Evolutionary conservation across 23 tunicate genomes (phyloP).

Genomic region (Halocynthia aurantium): DNA sequence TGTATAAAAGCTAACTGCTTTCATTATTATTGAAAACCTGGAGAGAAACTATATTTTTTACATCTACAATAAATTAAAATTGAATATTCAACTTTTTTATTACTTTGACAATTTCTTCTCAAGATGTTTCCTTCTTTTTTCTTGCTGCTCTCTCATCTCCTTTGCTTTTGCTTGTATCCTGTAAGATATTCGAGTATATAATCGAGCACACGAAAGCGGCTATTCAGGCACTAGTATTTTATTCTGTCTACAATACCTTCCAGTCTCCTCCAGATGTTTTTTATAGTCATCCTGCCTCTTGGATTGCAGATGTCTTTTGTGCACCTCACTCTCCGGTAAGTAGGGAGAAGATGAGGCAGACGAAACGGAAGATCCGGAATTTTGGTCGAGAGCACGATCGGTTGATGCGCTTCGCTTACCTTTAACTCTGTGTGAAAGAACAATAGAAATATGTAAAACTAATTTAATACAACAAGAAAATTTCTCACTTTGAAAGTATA

Average conservation of each 20-base stretch:
- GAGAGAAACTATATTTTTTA: too few relatives aligned
- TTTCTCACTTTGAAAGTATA: too few relatives aligned
- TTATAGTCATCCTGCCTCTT: slow-evolving; percentile 49
- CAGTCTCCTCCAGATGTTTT: slow-evolving; percentile 64
- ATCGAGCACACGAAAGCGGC: neutral
- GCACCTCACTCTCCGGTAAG: slow-evolving; percentile 51
- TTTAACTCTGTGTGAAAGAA: too few relatives aligned
- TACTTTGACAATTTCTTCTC: neutral
- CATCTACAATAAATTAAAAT: too few relatives aligned
- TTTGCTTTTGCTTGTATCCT: slow-evolving; percentile 61
- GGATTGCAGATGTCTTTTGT: slow-evolving; percentile 52
- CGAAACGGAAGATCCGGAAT: slow-evolving; percentile 6
- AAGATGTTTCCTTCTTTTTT: slow-evolving; percentile 8
- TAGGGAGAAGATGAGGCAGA: slow-evolving; percentile 16
- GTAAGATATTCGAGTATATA: neutral
- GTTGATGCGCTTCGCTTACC: slow-evolving; percentile 16
- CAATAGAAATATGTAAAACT: too few relatives aligned
- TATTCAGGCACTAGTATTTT: neutral
- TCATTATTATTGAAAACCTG: too few relatives aligned
- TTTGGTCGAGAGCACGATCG: slow-evolving; percentile 18
- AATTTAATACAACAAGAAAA: too few relatives aligned
- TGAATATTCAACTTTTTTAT: too few relatives aligned
- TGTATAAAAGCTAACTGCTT: too few relatives aligned
- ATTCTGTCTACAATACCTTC: slow-evolving; percentile 18
- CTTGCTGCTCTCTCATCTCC: slow-evolving; percentile 50